Base-by-base conservation (phyloP, 1,140 invertebrate species). In the honey bee (Apis mellifera) region DNA sequence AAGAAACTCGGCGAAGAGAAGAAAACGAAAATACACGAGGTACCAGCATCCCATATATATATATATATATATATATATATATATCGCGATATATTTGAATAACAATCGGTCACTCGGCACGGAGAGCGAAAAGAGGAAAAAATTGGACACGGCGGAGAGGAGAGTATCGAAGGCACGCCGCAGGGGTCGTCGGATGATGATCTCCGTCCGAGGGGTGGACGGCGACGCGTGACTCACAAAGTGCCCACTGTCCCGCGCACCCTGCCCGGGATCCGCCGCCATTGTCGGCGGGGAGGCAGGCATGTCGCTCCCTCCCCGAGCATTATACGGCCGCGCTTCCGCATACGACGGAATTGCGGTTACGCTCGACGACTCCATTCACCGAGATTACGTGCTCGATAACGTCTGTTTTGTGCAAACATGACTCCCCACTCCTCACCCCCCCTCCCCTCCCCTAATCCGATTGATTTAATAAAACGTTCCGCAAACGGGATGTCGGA, bases 341-440 rank as follows among this genome's bases (percentile, higher is more conserved):
- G 74, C 76, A 68, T 83, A 73, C 78, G 86, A 87, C 73, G 87
- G 86, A 88, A 88, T 88, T 88, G 87, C 69, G 87, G 87, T 88
- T 88, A 88, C 87, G 80, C 72, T 69, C 32, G 73, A 87, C 83
- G 81, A 88, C 84, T 89, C 81, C 81, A 89, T 89, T 89, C 86
- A 88, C 62, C 57, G 48, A 82, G 86, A 89, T 89, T 89, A 89
- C 74, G 87, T 88, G 84, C 87, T 89, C 86, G 87, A 88, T 89
- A 89, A 89, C 87, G 84, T 88, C 83, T 85, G 73, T 88, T 89
- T 84, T 84, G 81, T 81, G 76, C 86, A 89, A 88, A 89, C 86
- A 88, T 80, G 69, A 80, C 57, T 78, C 84, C 69, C 26, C 26
- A 32, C 26, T 32, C 26, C 26, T 32, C 26, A n/a, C n/a, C n/a